phyloP scores from a whole-genome alignment of 2,797 vertebrate species.

The Gymnoscopelus microlampas region DNA sequence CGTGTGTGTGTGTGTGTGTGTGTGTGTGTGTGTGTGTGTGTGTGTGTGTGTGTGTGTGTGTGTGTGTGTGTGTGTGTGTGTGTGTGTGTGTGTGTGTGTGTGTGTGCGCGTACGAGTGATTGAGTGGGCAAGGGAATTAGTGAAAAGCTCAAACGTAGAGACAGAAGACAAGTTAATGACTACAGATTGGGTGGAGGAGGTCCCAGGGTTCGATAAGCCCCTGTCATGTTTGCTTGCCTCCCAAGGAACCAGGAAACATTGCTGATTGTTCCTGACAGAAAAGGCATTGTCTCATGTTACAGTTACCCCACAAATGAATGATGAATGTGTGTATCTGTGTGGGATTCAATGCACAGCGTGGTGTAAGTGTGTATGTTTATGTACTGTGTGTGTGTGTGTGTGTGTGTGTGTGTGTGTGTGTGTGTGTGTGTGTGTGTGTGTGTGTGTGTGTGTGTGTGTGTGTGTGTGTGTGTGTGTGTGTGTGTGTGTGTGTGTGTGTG shows the following conservation, averaged over 20 bases:
- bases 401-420: background rate
- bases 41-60: background rate
- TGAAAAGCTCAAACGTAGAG: background rate
- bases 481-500: background rate
- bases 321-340: background rate
- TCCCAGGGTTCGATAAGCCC: background rate
- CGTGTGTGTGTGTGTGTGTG: background rate
- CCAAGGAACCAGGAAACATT: background rate
- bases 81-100: background rate
- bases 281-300: background rate
- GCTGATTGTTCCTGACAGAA: slow-evolving; percentile 5
- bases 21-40: background rate
- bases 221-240: background rate
- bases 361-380: background rate
- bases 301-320: background rate
- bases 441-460: too few species aligned
- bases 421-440: background rate
- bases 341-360: too few species aligned
- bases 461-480: background rate
- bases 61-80: background rate
- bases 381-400: background rate
- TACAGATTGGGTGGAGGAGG: background rate
- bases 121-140: background rate
- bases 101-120: background rate
- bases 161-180: background rate